Conservation (phyloP, 2,888 invertebrate genomes). For the Ochlodes sylvanus region DNA sequence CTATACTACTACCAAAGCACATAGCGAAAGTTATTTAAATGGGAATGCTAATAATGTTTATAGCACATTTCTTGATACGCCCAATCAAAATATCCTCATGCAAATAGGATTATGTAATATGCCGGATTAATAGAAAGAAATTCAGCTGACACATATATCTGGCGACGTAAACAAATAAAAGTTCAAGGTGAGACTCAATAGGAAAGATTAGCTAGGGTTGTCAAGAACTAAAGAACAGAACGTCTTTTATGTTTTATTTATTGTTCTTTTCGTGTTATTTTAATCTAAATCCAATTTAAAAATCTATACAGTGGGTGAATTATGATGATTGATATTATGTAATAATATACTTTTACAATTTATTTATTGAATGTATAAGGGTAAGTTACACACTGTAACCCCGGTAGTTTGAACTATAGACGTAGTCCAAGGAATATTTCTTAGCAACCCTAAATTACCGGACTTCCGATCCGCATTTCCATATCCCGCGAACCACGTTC, state of each 20-base stretch:
- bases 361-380: no score
- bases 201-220: conserved; percentile 27
- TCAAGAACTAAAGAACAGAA: no score
- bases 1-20: no score
- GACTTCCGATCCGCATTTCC: conserved; percentile 33
- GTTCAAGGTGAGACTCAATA: conserved; percentile 32
- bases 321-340: neutral
- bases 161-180: conserved; percentile 6
- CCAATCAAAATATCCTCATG: conserved; percentile 23
- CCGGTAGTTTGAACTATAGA: no score
- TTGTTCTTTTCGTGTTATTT: no score
- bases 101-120: conserved; percentile 16
- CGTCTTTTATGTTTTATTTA: no score
- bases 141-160: conserved; percentile 17
- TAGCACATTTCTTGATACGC: conserved; percentile 1
- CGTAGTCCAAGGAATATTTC: no score
- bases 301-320: neutral
- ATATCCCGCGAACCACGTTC: conserved; percentile 25
- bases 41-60: neutral
- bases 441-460: conserved; percentile 28
- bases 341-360: no score
- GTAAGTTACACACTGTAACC: no score
- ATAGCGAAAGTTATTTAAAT: no score
- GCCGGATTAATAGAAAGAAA: conserved; percentile 22
- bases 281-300: no score